Base-by-base conservation (phyloP, 2,113 vertebrate species). In the Heterotis niloticus region DNA sequence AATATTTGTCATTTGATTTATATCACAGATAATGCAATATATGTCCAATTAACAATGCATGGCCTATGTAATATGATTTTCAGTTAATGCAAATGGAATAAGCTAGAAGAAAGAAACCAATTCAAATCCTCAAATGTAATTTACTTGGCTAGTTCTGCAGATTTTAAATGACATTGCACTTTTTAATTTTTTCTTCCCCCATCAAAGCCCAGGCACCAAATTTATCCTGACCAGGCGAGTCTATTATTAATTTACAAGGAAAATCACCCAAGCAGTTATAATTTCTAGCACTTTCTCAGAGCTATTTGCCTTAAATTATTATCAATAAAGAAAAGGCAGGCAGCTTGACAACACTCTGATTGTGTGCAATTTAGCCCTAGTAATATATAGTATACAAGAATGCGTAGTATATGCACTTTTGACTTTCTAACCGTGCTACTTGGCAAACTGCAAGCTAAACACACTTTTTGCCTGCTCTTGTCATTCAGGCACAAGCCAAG, bases 1-100 rank as follows among this genome's bases (percentile, higher is more conserved):
- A 93, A 94, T 95, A 94, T 94, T 93, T 94, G 94, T 94, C 93
- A 93, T 94, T 94, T 95, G 93, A 95, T 95, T 95, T 95, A 94
- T 95, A 94, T 94, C 90, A 92, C 93, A 93, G 92, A 94, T 95
- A 94, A 95, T 95, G 93, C 94, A 94, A 94, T 95, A 92, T 92
- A 93, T 93, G 92, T 92, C 91, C 93, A 95, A 95, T 95, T 95
- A 95, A 95, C 93, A 94, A 93, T 94, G 94, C 93, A 93, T 94
- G 92, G 91, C 88, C 93, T 92, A 91, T 92, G 91, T 94, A 94
- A 94, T 95, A 81, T 92, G 92, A 95, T 94, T 95, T 95, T 86
- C 91, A 89, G 92, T 93, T 94, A 92, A 94, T 94, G 93, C 91
- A 93, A 92, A 93, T 94, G 91, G 90, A 93, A 93, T 93, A 93